These are phyloP conservation scores for Poeciliopsis infans DNA, from an alignment of 2,797 vertebrate species.

Conservation along the genomic window DNA sequence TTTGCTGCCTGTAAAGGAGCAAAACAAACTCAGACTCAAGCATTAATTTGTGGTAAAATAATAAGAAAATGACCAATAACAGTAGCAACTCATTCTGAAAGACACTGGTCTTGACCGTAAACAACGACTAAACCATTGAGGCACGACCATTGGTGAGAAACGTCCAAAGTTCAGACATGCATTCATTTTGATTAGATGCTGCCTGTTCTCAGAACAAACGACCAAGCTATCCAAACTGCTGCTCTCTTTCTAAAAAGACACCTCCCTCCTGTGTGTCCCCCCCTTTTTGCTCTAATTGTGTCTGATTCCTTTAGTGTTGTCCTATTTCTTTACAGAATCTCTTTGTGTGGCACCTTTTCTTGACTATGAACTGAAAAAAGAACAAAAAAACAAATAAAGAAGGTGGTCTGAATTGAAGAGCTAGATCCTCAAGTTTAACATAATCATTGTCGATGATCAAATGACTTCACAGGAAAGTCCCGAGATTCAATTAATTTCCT, in stretches of 20 bases:
- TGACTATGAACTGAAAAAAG: slow-evolving; percentile 19
- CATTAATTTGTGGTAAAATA: not conserved
- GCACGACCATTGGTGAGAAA: not conserved
- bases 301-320: not conserved
- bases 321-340: slow-evolving; percentile 38
- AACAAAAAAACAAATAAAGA: slow-evolving; percentile 7
- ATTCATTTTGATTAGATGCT: slow-evolving; percentile 32
- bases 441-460: slow-evolving; percentile 32
- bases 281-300: not conserved
- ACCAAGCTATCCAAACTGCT: slow-evolving; percentile 15
- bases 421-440: slow-evolving; percentile 21
- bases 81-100: not conserved
- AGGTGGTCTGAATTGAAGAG: not conserved
- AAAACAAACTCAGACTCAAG: not conserved
- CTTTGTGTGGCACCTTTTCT: slow-evolving; percentile 23
- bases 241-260: slow-evolving; percentile 16
- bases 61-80: not conserved
- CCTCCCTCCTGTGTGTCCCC: not conserved
- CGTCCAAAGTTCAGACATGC: slow-evolving; percentile 24
- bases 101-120: not conserved
- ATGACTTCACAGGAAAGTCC: slow-evolving; percentile 30
- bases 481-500: slow-evolving; percentile 32
- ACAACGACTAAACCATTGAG: not conserved
- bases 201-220: slow-evolving; percentile 37
- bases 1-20: not conserved